phyloP scores from a whole-genome alignment of 1,140 invertebrate genomes.

The Neocloeon triangulifer region DNA sequence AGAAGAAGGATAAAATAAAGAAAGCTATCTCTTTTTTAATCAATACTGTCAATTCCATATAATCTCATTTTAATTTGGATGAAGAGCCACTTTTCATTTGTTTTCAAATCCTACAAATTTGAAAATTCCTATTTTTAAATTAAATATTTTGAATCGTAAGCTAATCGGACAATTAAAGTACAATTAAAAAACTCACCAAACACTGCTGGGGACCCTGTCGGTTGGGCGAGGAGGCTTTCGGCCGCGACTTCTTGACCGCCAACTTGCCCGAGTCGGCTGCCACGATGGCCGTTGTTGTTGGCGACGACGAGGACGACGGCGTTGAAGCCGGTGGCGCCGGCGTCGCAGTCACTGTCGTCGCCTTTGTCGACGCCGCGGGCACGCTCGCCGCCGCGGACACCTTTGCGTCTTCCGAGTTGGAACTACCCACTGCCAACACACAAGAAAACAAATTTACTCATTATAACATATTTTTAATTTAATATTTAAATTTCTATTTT shows the following conservation, averaged over 20 bases:
- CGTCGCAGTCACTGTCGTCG: not conserved
- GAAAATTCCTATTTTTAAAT: not conserved
- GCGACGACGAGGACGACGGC: not conserved
- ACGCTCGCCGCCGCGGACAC: not conserved
- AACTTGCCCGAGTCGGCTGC: slow-evolving; percentile 19
- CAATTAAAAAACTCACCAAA: slow-evolving; percentile 27
- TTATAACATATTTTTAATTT: too few species aligned
- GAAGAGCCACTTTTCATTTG: too few species aligned
- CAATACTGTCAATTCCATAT: too few species aligned
- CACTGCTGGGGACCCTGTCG: slow-evolving; percentile 57
- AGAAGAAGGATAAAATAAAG: too few species aligned
- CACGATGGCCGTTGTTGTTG: slow-evolving; percentile 10
- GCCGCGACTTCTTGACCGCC: slow-evolving; percentile 39
- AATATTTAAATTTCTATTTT: too few species aligned
- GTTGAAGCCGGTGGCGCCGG: not conserved
- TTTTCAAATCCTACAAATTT: too few species aligned
- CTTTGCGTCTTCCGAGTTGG: not conserved
- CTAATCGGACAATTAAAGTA: slow-evolving; percentile 1
- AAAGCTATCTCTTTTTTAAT: too few species aligned
- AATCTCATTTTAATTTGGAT: too few species aligned
- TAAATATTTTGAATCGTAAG: slow-evolving; percentile 1
- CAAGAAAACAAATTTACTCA: too few species aligned
- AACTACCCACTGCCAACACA: not conserved
- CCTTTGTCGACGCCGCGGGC: not conserved
- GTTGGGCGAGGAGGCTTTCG: slow-evolving; percentile 52